Evolutionary conservation across 1,140 invertebrate species (phyloP).

Genomic region (Probaryconus sp.): DNA sequence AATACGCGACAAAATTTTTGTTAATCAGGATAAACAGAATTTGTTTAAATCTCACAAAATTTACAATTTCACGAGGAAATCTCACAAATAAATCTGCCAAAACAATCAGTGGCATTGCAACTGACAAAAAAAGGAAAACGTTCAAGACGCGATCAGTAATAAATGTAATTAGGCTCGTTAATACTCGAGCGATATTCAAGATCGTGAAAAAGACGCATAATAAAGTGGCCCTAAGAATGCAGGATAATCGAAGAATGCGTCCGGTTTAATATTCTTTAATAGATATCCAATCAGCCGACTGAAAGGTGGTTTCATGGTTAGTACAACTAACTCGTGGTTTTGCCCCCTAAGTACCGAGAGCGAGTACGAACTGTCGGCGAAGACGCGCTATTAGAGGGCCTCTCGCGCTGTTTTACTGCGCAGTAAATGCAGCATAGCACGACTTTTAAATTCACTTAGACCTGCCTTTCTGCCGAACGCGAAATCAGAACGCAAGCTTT

Average conservation of each 20-base stretch:
- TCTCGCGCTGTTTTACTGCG: slow-evolving; percentile 60
- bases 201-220: slow-evolving; percentile 23
- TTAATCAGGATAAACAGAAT: no score
- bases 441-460: slow-evolving; percentile 65
- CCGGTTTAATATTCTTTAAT: slow-evolving; percentile 52
- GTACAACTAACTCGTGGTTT: slow-evolving; percentile 36
- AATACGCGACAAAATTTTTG: no score
- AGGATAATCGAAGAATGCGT: slow-evolving; percentile 27
- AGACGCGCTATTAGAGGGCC: slow-evolving; percentile 59
- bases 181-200: slow-evolving; percentile 27
- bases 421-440: slow-evolving; percentile 59
- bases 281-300: slow-evolving; percentile 46
- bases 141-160: slow-evolving; percentile 18
- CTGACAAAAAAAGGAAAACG: neutral
- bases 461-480: slow-evolving; percentile 31
- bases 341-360: slow-evolving; percentile 21
- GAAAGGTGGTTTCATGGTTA: slow-evolving; percentile 38
- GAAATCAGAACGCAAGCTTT: slow-evolving; percentile 57
- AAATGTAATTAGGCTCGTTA: slow-evolving; percentile 38
- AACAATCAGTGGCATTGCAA: slow-evolving; percentile 1
- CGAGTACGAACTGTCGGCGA: slow-evolving; percentile 36
- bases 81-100: no score
- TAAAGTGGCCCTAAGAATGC: slow-evolving; percentile 36
- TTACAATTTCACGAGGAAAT: no score
- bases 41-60: no score